phyloP scores from a whole-genome alignment of 2,113 vertebrate species.

The Nematolebias whitei region DNA sequence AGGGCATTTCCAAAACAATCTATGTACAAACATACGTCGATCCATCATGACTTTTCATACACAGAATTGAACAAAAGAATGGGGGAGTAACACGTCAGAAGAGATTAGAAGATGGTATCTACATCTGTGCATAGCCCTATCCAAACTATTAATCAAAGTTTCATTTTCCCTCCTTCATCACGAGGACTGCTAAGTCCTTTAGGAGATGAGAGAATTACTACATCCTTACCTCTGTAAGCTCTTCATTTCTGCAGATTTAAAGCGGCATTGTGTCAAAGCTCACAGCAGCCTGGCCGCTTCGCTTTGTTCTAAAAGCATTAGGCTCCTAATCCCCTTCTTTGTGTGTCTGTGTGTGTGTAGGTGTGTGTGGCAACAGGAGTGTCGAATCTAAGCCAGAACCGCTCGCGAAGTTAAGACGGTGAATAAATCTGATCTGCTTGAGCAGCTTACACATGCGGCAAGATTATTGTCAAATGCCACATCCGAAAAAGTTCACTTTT shows the following conservation, averaged over 20 bases:
- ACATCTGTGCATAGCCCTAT: conserved; percentile 55
- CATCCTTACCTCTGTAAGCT: conserved; percentile 76
- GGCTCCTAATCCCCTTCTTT: conserved; percentile 72
- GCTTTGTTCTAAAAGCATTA: conserved; percentile 79
- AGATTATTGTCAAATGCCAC: conserved; percentile 52
- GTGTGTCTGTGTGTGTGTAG: conserved; percentile 47
- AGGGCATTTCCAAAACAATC: conserved; percentile 58
- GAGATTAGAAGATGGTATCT: conserved; percentile 63
- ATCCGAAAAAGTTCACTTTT: conserved; percentile 47
- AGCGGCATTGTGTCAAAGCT: conserved; percentile 71
- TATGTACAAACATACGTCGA: conserved; percentile 50
- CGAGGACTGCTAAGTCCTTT: conserved; percentile 74
- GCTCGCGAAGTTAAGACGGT: conserved; percentile 65
- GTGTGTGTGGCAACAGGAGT: conserved; percentile 48
- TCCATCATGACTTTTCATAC: conserved; percentile 50
- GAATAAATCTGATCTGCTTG: conserved; percentile 69
- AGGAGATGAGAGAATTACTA: conserved; percentile 77
- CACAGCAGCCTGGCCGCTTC: conserved; percentile 61
- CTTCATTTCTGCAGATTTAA: conserved; percentile 76
- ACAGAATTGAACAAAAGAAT: conserved; percentile 13
- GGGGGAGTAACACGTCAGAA: conserved; percentile 34
- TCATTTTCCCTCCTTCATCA: conserved; percentile 63
- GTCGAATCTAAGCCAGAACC: conserved; percentile 64
- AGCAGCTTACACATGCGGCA: conserved; percentile 67
- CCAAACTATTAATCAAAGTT: conserved; percentile 74